Evolutionary conservation across 2,113 vertebrate genomes (phyloP).

Genomic region (Anseranas semipalmata): DNA sequence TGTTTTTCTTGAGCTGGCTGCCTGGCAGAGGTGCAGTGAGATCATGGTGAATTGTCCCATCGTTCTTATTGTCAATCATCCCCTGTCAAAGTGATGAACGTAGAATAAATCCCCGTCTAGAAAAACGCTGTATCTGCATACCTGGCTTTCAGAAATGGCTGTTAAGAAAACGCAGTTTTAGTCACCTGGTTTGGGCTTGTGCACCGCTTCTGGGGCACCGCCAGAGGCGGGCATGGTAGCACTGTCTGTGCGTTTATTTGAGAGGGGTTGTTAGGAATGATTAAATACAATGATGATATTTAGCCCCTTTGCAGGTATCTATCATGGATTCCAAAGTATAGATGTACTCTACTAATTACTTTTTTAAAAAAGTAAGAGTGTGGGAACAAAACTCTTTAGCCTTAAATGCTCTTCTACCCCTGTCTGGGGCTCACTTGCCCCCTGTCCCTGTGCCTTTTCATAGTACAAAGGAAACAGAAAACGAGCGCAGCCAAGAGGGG

Average conservation of each 20-base stretch:
- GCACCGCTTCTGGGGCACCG: background rate
- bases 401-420: background rate
- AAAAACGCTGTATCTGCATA: background rate
- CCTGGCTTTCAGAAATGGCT: background rate
- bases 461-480: background rate
- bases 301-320: background rate
- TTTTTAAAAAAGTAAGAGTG: background rate
- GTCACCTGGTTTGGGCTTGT: background rate
- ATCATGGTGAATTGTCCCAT: rapidly evolving
- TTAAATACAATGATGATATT: background rate
- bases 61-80: background rate
- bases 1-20: background rate
- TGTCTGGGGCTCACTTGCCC: no score
- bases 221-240: background rate
- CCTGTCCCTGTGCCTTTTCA: background rate
- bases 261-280: background rate
- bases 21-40: background rate
- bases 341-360: background rate
- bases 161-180: background rate
- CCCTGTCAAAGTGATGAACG: background rate
- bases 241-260: background rate
- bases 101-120: background rate
- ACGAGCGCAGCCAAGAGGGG: background rate
- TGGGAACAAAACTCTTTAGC: background rate
- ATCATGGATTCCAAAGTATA: background rate